Evolutionary conservation across 1,140 invertebrate genomes (phyloP).

Genomic region (Rhizoglyphus robini): DNA sequence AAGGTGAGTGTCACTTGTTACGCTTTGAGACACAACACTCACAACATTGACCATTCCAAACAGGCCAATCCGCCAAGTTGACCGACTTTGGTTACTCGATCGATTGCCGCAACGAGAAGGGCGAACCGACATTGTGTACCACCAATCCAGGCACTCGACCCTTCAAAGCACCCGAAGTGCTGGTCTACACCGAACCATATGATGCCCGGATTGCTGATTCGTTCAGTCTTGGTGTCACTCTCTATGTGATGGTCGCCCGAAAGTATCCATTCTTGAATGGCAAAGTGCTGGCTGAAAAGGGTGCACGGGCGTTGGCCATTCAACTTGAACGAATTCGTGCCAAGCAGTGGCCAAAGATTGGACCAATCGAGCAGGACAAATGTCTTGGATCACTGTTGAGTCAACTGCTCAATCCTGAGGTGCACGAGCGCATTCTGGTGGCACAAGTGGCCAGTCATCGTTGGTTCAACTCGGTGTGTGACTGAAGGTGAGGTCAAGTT

Average conservation of each 20-base stretch:
- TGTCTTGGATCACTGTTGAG: background rate
- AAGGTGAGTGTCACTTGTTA: background rate
- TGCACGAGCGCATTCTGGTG: background rate
- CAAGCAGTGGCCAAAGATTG: background rate
- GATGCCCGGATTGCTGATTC: background rate
- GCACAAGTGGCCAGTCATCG: background rate
- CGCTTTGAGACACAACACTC: too few species aligned
- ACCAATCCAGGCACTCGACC: background rate
- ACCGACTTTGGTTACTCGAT: slow-evolving; percentile 21
- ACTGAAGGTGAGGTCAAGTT: too few species aligned
- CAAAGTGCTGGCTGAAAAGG: background rate
- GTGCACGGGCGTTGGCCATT: background rate
- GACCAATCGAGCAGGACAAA: background rate
- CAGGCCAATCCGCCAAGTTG: slow-evolving; percentile 12
- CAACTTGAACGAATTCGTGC: background rate
- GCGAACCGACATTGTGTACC: background rate
- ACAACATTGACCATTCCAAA: background rate
- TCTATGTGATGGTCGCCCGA: background rate
- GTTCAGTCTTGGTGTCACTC: background rate
- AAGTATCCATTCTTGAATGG: background rate
- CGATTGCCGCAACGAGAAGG: background rate
- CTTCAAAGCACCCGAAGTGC: slow-evolving; percentile 16
- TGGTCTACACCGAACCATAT: background rate
- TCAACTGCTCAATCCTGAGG: slow-evolving; percentile 8
- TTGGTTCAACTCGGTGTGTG: background rate